A percentile compares a stretch with the other conserved stretches of the same genome.
These are phyloP conservation scores for Anodontia alba DNA, from an alignment of 2,888 invertebrate genomes.

Conservation along the genomic window DNA sequence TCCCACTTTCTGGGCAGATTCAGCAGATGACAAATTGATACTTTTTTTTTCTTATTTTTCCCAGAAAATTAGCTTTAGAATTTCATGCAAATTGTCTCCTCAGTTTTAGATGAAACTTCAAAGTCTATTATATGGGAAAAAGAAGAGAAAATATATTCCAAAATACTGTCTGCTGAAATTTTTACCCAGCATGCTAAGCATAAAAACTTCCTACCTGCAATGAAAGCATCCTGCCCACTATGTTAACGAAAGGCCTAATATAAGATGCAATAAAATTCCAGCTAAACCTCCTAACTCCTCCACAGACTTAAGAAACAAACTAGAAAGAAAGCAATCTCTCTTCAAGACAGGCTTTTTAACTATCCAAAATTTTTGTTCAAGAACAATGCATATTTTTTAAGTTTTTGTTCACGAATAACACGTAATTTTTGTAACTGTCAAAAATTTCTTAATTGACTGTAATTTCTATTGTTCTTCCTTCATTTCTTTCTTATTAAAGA, in stretches of 20 bases:
- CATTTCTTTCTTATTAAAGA: background rate
- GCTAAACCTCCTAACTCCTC: background rate
- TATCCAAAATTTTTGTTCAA: background rate
- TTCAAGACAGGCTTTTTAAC: background rate
- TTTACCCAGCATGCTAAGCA: too few relatives aligned
- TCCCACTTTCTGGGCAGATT: too few relatives aligned
- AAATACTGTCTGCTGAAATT: too few relatives aligned
- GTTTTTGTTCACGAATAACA: background rate
- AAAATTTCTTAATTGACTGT: conserved; percentile 7
- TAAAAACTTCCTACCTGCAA: background rate
- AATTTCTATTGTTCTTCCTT: background rate
- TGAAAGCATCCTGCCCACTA: background rate
- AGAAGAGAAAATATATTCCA: too few relatives aligned
- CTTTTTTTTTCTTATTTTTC: too few relatives aligned
- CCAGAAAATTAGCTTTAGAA: too few relatives aligned
- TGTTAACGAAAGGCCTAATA: too few relatives aligned
- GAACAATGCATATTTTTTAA: background rate
- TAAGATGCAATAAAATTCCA: background rate
- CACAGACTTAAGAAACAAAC: background rate
- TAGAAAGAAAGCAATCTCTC: background rate
- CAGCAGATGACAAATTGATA: too few relatives aligned
- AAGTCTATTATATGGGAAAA: too few relatives aligned
- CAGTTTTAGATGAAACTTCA: too few relatives aligned
- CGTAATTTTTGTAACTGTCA: background rate
- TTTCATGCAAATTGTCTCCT: too few relatives aligned